Base-by-base conservation (phyloP, 2,888 invertebrate species). In the Cactoblastis cactorum region DNA sequence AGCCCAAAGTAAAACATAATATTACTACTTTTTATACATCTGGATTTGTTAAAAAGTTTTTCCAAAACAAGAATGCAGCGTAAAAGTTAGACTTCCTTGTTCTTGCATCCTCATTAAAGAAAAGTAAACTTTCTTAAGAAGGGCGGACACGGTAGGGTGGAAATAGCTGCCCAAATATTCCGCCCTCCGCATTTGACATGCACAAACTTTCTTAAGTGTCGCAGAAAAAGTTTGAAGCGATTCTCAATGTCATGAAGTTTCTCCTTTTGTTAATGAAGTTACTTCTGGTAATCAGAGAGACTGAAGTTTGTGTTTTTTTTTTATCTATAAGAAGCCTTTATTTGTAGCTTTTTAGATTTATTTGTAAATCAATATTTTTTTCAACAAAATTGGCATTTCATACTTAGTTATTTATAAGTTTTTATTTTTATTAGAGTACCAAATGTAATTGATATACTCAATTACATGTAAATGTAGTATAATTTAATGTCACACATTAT, bases 121-220 rank as follows among this genome's bases (percentile, higher is more conserved):
- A 73, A 80, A 79, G 79, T 78, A 63, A 77, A 81, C 77, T 77
- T 81, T 71, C 74, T 74, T 59, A 75, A 70, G 69, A 71, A 76
- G 78, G 83, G 80, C 77, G 77, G 77, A 74, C 70, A 58, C 59
- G 55, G 57, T 62, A 71, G 79, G 77, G 78, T 78, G 82, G 78
- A 77, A 78, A 71, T 77, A 69, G 73, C 77, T 80, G 80, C 78
- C 77, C 73, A 65, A 67, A 65, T 59, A 65, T 69, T 77, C 80
- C 83, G 80, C 86, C 85, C 83, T 82, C 68, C 74, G 69, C 77
- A 77, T 78, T 83, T 83, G 81, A 81, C 82, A 84, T 83, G 83
- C 80, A 75, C 62, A 59, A 59, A 79, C 72, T 82, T 82, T 69
- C 80, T 81, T 76, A 76, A 78, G 74, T 64, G 67, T 67, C 61